Evolutionary conservation across 2,113 vertebrate species (phyloP), one percentile per base, ranked within the genome.

Genomic region (Stictonetta naevosa): DNA sequence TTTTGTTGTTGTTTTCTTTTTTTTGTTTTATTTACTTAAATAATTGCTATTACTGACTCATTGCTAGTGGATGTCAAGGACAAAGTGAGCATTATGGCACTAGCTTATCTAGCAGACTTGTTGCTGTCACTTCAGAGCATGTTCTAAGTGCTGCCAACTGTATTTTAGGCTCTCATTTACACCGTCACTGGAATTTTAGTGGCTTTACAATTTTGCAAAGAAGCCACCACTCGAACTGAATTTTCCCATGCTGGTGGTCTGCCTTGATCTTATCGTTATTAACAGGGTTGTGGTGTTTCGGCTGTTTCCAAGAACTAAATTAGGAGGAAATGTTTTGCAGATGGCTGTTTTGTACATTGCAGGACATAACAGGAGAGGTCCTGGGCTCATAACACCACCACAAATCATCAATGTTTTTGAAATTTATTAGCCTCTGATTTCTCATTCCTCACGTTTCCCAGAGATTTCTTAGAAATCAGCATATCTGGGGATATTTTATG

Each of bases 261-360:
- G 42, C 31, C 23, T 71, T 50, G 28, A 86, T 29, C 34, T 89
- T 3, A 0, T 56, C 56, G 10, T 60, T 48, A 68, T 42, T 38
- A 56, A 69, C 28, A 42, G 42, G n/a, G 56, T 1, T 87, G 60
- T 52, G 42, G 19, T 22, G 34, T 60, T 88, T 75, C 83, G 68
- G 60, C 46, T 75, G 53, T 53, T 95, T 55, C 73, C 3, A 4
- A 81, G 60, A 92, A 64, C 64, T 46, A 38, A 86, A 72, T 38
- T 21, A 82, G 36, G 60, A 2, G 0, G 36, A 91, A 93, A 59
- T 34, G 2, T 75, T 92, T 63, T 82, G 80, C 26, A 72, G 52
- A 52, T 71, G 50, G 55, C 50, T 50, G 22, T 58, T 94, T 28
- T n/a, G 46, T 67, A 20, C 10, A 11, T 50, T 0, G 0, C 59